phyloP scores from a whole-genome alignment of 2,797 vertebrate genomes.

The Toxotes lorentzi region DNA sequence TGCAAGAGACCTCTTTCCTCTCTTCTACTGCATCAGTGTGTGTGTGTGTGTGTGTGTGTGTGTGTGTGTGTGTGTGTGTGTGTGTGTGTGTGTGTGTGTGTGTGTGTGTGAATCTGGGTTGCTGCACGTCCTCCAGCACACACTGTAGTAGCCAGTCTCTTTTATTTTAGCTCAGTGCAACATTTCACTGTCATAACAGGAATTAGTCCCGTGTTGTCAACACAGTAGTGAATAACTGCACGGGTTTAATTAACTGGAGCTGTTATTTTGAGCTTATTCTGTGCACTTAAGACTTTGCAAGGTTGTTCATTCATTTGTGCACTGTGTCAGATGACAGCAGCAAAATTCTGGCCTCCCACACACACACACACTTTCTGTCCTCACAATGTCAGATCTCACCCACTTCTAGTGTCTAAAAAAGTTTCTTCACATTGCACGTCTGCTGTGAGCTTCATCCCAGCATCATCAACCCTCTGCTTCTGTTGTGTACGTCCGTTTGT shows the following conservation, averaged over 20 bases:
- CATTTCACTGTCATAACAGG: conserved; percentile 14
- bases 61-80: neutral
- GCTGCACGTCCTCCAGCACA: conserved; percentile 13
- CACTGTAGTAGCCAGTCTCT: neutral
- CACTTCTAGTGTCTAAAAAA: neutral
- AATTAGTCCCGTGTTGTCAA: neutral
- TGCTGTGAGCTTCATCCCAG: neutral
- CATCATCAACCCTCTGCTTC: neutral
- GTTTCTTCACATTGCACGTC: neutral
- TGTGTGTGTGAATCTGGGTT: neutral
- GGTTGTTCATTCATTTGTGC: neutral
- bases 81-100: neutral
- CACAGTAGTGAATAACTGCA: too few relatives aligned
- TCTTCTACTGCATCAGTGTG: neutral
- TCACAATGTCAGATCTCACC: conserved; percentile 8
- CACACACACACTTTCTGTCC: neutral
- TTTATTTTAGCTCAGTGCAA: conserved; percentile 14
- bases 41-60: neutral
- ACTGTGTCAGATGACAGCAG: conserved; percentile 4
- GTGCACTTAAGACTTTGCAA: neutral
- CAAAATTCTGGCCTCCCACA: neutral
- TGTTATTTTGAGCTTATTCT: neutral
- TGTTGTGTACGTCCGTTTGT: neutral
- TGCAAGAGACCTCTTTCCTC: neutral
- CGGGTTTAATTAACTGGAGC: neutral